Conservation (phyloP, 2,797 vertebrate genomes). For the Falco peregrinus region DNA sequence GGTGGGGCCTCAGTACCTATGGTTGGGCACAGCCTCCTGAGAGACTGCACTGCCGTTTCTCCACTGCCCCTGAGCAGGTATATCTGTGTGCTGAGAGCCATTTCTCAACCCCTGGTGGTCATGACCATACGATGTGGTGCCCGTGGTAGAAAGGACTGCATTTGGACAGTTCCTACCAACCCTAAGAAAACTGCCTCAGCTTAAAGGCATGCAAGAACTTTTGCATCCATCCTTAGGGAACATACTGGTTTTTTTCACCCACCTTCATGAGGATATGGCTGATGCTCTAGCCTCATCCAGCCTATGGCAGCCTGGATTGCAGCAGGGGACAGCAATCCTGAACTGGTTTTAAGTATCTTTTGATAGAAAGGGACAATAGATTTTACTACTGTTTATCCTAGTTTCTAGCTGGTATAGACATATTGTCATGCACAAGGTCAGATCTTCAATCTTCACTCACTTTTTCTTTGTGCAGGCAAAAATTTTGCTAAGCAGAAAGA, state of each 20-base stretch:
- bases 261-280: background rate
- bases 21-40: background rate
- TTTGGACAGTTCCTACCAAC: background rate
- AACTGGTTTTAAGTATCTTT: background rate
- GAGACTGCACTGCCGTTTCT: background rate
- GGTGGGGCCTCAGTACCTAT: background rate
- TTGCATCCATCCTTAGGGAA: background rate
- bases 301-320: background rate
- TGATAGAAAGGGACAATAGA: background rate
- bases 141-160: background rate
- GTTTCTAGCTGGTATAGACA: background rate
- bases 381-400: background rate
- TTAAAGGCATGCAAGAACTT: background rate
- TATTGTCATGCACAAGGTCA: background rate
- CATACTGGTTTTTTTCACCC: background rate
- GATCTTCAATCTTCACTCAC: background rate
- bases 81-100: background rate
- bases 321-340: background rate
- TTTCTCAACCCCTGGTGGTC: background rate
- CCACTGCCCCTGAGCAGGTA: background rate
- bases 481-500: background rate
- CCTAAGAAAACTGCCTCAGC: background rate
- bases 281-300: background rate
- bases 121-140: background rate
- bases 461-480: background rate